Conservation (phyloP, 2,888 invertebrate genomes). For the Oscheius sp. region DNA sequence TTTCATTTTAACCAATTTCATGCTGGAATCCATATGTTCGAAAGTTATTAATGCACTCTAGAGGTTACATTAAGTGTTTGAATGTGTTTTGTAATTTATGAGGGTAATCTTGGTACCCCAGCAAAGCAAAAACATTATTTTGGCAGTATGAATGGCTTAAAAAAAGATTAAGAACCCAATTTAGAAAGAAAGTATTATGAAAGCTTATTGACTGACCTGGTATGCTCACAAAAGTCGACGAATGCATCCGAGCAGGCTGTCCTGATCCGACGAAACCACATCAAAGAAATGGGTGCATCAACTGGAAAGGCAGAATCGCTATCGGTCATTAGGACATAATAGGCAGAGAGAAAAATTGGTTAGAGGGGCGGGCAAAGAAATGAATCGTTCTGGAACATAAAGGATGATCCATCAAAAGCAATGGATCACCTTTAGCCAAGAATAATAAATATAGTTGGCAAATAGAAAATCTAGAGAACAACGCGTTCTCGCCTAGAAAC, state of each 20-base stretch:
- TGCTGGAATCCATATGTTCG: no score
- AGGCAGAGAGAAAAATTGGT: background rate
- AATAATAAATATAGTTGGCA: background rate
- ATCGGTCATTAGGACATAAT: background rate
- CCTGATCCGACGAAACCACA: conserved; percentile 14
- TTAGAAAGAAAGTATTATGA: no score
- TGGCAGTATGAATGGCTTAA: no score
- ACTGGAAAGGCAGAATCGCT: conserved; percentile 13
- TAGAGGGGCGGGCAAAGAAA: background rate
- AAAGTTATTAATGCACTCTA: no score
- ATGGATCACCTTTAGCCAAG: no score
- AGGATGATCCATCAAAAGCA: background rate
- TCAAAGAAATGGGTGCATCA: conserved; percentile 7
- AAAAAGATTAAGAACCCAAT: background rate
- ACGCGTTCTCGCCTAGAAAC: no score
- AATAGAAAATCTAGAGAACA: background rate
- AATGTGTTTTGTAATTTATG: no score
- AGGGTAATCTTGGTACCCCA: no score
- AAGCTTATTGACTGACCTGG: conserved; percentile 46
- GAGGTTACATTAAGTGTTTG: no score
- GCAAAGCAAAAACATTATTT: no score
- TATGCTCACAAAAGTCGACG: conserved; percentile 62
- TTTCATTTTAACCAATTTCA: no score
- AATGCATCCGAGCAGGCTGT: conserved; percentile 42
- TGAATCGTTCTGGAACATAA: background rate